Base-by-base conservation (phyloP, 2,888 invertebrate genomes). In the Capitulum mitella region DNA sequence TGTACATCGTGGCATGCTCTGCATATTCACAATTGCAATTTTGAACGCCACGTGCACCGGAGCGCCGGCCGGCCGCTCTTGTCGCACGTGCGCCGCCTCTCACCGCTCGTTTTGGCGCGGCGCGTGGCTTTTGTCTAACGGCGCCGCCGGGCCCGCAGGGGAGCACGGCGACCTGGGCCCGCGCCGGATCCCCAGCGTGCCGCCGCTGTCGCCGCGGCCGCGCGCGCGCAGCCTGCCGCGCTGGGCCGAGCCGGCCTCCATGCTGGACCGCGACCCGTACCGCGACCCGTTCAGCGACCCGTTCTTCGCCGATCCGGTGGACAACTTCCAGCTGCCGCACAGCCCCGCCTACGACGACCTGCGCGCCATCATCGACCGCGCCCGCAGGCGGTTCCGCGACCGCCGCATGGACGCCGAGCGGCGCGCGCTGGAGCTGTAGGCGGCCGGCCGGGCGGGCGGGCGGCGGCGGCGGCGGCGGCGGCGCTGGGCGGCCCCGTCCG, bases 271-370 rank as follows among this genome's bases (percentile, higher is more conserved):
- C 40, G 26, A 40, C 34, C 70, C 70, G 19, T 70, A 40, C 70
- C 37, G 70, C 22, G 70, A 70, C 70, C 70, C 70, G 37, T 70
- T 70, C 70, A 40, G 14, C 70, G 70, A 70, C 70, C 70, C 70
- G 26, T 70, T 70, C 70, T 70, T 70, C 70, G 22, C 70, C 40
- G 70, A 70, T 40, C 70, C 70, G 37, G 26, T 8, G n/a, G 58
- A 58, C 58, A 43, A n/a, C 29, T 37, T 22, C 70, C 37, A 26
- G 10, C 40, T 70, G 37, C 70, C 70, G 37, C 70, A 70, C 70
- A 70, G 70, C 37, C 70, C 70, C 37, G 70, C 70, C 70, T 70
- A 70, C 70, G 70, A 70, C 70, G 70, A 70, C 29, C 70, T 70
- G 70, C 70, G 70, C 22, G 70, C 19, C 70, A 70, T 70, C 70